These are phyloP conservation scores for Sphaerodactylus townsendi DNA, from an alignment of 2,113 vertebrate genomes.

Conservation along the genomic window DNA sequence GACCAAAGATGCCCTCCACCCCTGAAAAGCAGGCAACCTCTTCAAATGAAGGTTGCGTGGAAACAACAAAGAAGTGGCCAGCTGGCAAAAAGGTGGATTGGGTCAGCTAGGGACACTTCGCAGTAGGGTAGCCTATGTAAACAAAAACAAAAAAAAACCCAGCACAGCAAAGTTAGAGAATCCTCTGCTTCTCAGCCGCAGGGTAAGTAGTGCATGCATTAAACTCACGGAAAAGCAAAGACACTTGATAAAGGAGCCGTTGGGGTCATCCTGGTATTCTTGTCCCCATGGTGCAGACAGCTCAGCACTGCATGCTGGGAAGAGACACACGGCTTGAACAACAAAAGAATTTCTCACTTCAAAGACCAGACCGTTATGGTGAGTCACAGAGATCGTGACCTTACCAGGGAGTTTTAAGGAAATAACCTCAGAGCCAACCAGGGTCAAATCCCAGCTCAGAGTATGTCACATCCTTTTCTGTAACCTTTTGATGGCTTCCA, in stretches of 20 bases:
- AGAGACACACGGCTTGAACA: slow-evolving; percentile 37
- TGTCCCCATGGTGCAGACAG: background rate
- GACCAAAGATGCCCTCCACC: too few species aligned
- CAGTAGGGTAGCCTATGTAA: too few species aligned
- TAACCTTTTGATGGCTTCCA: slow-evolving; percentile 44
- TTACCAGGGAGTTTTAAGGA: slow-evolving; percentile 15
- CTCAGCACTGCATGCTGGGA: background rate
- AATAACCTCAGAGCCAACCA: slow-evolving; percentile 35
- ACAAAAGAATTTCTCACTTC: slow-evolving; percentile 48
- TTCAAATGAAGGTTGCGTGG: too few species aligned
- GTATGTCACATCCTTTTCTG: slow-evolving; percentile 54
- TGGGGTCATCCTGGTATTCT: slow-evolving; percentile 21
- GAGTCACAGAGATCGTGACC: slow-evolving; percentile 46
- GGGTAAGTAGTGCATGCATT: too few species aligned
- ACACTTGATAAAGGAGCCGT: slow-evolving; percentile 35
- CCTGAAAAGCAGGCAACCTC: too few species aligned
- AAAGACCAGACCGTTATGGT: slow-evolving; percentile 61
- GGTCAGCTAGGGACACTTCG: too few species aligned
- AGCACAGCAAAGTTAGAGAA: too few species aligned
- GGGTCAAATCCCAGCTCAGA: slow-evolving; percentile 53
- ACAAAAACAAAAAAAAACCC: too few species aligned
- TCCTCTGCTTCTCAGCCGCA: too few species aligned
- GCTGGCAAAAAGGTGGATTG: too few species aligned
- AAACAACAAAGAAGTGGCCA: too few species aligned
- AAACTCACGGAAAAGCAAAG: slow-evolving; percentile 13